Conservation (phyloP, 2,797 vertebrate species). For the Brachymystax lenok region DNA sequence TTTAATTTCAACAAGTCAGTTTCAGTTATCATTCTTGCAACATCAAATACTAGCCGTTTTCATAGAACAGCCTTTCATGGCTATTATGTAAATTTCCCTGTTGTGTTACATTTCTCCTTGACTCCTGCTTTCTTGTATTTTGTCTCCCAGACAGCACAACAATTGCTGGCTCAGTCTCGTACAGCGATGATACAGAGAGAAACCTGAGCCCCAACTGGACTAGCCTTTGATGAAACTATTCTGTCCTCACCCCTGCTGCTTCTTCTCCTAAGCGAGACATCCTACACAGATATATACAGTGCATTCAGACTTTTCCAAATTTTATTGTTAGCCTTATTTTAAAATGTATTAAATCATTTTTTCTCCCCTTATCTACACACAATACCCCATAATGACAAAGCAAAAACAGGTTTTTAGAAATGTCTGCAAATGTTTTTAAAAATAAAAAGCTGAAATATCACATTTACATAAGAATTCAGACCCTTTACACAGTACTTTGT, state of each 20-base stretch:
- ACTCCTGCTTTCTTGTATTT: not conserved
- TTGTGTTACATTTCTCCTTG: constrained; percentile 1
- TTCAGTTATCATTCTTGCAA: not conserved
- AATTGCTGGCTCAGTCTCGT: constrained; percentile 8
- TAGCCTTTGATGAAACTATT: constrained; percentile 11
- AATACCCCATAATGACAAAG: too few species aligned
- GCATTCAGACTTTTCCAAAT: too few species aligned
- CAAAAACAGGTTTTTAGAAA: too few species aligned
- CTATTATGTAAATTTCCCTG: not conserved
- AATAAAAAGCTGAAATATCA: too few species aligned
- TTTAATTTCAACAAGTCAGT: not conserved
- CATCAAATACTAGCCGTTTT: not conserved
- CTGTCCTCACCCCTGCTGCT: not conserved
- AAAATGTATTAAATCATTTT: too few species aligned
- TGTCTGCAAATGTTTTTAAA: too few species aligned
- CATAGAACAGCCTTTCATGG: not conserved
- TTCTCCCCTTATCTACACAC: too few species aligned
- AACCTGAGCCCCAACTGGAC: constrained; percentile 20
- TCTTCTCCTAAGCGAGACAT: not conserved
- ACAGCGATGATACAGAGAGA: constrained; percentile 4
- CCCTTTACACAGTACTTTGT: too few species aligned
- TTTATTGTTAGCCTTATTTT: too few species aligned
- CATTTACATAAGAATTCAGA: too few species aligned
- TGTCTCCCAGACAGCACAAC: not conserved
- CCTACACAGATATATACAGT: not conserved